These are phyloP conservation scores for Drosophila insularis DNA, from an alignment of 1,140 invertebrate species.

Conservation along the genomic window DNA sequence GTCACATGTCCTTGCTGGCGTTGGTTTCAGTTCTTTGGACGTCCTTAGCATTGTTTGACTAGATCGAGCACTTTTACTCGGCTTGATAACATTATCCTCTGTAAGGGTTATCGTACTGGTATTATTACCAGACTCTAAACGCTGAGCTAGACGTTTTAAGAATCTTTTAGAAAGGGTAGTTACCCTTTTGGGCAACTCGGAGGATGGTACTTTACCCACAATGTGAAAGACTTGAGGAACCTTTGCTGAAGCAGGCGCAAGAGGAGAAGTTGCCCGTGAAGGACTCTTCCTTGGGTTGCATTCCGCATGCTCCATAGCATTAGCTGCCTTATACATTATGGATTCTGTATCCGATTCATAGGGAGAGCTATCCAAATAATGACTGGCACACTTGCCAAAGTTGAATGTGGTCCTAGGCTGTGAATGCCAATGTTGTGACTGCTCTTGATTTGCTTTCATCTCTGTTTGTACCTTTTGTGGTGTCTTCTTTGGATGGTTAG, in stretches of 20 bases:
- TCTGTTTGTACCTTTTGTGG: background rate
- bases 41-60: background rate
- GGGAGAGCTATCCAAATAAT: background rate
- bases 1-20: background rate
- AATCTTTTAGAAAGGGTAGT: background rate
- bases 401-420: conserved; percentile 11
- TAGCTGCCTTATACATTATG: conserved; percentile 7
- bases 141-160: background rate
- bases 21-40: background rate
- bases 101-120: conserved; percentile 31
- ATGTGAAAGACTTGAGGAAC: background rate
- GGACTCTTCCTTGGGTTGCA: too few relatives aligned
- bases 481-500: background rate
- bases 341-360: background rate
- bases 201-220: background rate
- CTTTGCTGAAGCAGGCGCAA: background rate
- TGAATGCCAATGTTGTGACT: background rate
- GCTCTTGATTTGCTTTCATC: background rate
- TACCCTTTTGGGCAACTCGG: background rate
- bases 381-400: conserved; percentile 31
- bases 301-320: background rate
- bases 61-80: too few relatives aligned
- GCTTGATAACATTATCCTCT: background rate
- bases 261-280: background rate
- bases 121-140: background rate